A percentile compares a stretch with the other conserved stretches of the same genome.
Conservation (phyloP, 2,888 invertebrate genomes). For the Nomada flava region DNA sequence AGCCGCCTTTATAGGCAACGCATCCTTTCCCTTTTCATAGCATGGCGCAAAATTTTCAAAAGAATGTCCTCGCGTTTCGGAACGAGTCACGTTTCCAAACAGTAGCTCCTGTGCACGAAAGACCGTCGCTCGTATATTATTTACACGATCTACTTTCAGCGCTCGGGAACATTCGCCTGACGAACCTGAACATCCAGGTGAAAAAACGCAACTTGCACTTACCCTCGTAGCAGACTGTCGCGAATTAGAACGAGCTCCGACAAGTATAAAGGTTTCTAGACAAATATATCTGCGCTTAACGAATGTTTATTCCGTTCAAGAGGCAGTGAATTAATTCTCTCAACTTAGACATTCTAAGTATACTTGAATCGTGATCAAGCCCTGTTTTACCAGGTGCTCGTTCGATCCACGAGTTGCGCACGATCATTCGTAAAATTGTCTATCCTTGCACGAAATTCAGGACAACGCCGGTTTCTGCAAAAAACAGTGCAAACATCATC, state of each 20-base stretch:
- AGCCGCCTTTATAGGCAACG: neutral
- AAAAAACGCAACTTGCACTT: conserved; percentile 21
- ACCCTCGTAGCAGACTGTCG: neutral
- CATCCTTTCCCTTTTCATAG: neutral
- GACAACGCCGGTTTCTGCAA: neutral
- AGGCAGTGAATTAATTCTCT: conserved; percentile 9
- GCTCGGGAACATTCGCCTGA: conserved; percentile 41
- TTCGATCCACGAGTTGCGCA: neutral
- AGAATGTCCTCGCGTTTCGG: conserved; percentile 1
- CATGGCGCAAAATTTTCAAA: neutral
- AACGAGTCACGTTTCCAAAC: conserved; percentile 37
- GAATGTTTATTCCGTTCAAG: conserved; percentile 31
- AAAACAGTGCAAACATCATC: conserved; percentile 10
- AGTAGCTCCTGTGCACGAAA: conserved; percentile 9
- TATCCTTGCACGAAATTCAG: neutral
- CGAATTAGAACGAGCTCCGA: neutral
- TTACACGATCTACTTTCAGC: conserved; percentile 57
- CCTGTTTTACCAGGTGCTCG: neutral
- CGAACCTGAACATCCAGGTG: conserved; percentile 24
- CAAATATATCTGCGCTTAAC: neutral
- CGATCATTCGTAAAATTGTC: neutral
- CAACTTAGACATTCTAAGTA: conserved; percentile 32
- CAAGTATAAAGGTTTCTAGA: neutral
- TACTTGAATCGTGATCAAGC: neutral
- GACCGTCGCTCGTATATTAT: conserved; percentile 45